phyloP scores from a whole-genome alignment of 2,113 vertebrate species.

The Bos javanicus region DNA sequence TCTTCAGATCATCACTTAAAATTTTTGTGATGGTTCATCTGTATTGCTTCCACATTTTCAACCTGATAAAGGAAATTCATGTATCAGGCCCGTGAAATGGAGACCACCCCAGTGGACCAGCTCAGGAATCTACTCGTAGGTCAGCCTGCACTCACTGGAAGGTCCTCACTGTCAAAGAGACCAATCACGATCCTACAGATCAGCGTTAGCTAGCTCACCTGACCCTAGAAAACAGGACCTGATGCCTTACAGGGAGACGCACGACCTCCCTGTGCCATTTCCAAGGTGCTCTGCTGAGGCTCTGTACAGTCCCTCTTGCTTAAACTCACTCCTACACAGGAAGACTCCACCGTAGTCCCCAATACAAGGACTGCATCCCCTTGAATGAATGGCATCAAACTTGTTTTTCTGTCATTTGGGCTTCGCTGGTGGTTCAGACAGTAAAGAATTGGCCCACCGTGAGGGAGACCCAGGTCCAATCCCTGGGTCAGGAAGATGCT shows the following conservation, averaged over 20 bases:
- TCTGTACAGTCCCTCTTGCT: not conserved
- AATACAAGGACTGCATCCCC: too few species aligned
- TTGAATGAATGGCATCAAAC: not conserved
- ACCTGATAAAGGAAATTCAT: not conserved
- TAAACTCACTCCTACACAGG: not conserved
- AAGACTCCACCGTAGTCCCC: not conserved
- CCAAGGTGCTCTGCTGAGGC: not conserved
- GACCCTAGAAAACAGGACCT: not conserved
- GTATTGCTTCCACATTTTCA: not conserved
- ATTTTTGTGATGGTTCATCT: not conserved
- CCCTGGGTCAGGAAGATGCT: not conserved
- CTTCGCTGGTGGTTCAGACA: not conserved
- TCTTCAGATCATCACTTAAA: not conserved
- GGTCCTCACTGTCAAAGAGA: not conserved
- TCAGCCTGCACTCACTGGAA: not conserved
- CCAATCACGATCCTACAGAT: not conserved
- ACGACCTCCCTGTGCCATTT: not conserved
- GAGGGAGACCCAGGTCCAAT: not conserved
- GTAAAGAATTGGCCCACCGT: not conserved
- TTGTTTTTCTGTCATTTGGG: not conserved
- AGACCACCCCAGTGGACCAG: not conserved
- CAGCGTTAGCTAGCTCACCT: not conserved
- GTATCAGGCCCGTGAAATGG: not conserved
- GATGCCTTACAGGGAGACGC: not conserved
- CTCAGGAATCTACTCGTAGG: too few species aligned